Evolutionary conservation across 2,888 invertebrate genomes (phyloP).

Genomic region (Theodoxus fluviatilis): DNA sequence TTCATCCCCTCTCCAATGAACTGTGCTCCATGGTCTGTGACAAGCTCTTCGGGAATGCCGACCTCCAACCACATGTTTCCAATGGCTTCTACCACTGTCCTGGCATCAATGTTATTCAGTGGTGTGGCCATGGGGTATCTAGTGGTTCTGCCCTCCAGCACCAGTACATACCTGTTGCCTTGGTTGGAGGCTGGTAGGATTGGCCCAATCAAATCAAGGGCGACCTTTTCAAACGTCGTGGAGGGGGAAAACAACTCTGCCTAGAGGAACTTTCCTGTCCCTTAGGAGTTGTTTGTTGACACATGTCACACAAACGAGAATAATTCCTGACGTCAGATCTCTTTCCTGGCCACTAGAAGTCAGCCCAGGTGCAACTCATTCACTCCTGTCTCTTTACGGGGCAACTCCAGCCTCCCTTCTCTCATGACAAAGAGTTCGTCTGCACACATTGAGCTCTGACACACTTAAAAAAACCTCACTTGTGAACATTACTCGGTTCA

Average conservation of each 20-base stretch:
- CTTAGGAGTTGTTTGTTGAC: background rate
- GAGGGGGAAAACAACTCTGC: too few relatives aligned
- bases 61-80: background rate
- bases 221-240: background rate
- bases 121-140: background rate
- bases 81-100: background rate
- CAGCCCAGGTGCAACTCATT: background rate
- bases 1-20: background rate
- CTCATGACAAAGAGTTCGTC: too few relatives aligned
- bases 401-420: too few relatives aligned
- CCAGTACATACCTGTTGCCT: background rate
- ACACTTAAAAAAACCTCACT: too few relatives aligned
- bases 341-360: background rate
- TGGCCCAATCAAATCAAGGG: background rate
- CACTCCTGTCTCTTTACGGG: too few relatives aligned
- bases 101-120: background rate
- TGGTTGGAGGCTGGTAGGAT: background rate
- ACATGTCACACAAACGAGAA: background rate
- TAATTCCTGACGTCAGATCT: background rate
- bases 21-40: too few relatives aligned
- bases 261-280: background rate
- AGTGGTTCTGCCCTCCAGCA: background rate
- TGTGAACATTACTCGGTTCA: too few relatives aligned
- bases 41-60: background rate
- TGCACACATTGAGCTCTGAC: too few relatives aligned